Percentiles rank a stretch among this genome's conserved stretches.
Conservation (phyloP, 2,888 invertebrate species). For the Mythimna lalbum region DNA sequence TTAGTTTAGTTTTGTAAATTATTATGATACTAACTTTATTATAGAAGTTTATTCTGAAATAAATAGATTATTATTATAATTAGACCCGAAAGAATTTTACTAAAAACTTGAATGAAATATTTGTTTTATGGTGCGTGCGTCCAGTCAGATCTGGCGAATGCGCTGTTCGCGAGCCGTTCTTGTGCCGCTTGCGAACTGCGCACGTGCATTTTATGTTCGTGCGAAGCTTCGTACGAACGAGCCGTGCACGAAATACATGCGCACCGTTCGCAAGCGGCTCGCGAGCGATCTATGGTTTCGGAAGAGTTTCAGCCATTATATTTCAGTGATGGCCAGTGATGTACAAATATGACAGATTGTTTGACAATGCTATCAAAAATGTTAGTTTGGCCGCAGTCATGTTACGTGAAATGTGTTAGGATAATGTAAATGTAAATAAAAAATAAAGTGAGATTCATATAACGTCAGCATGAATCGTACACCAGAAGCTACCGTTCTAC, state of each 20-base stretch:
- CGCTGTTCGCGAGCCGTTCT: too few relatives aligned
- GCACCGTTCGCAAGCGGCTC: too few relatives aligned
- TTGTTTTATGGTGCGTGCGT: too few relatives aligned
- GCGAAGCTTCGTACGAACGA: too few relatives aligned
- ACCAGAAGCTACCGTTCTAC: conserved; percentile 44
- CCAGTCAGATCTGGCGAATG: too few relatives aligned
- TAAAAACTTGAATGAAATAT: neutral
- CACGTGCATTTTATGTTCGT: too few relatives aligned
- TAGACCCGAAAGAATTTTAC: neutral
- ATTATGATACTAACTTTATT: too few relatives aligned
- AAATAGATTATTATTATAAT: too few relatives aligned
- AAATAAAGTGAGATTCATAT: conserved; percentile 41
- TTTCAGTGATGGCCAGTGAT: neutral
- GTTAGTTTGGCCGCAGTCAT: conserved; percentile 32
- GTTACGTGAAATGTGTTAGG: conserved; percentile 20
- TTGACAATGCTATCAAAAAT: conserved; percentile 3
- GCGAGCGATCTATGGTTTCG: neutral
- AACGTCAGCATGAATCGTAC: conserved; percentile 66
- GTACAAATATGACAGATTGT: neutral
- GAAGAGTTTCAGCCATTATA: neutral
- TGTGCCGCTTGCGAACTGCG: too few relatives aligned
- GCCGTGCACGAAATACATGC: too few relatives aligned
- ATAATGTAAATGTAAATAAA: conserved; percentile 28
- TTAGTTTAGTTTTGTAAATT: too few relatives aligned
- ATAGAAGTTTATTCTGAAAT: too few relatives aligned